Percentiles rank a stretch among this genome's conserved stretches.
phyloP scores from a whole-genome alignment of 2,888 invertebrate species.

The Tiphia femorata region DNA sequence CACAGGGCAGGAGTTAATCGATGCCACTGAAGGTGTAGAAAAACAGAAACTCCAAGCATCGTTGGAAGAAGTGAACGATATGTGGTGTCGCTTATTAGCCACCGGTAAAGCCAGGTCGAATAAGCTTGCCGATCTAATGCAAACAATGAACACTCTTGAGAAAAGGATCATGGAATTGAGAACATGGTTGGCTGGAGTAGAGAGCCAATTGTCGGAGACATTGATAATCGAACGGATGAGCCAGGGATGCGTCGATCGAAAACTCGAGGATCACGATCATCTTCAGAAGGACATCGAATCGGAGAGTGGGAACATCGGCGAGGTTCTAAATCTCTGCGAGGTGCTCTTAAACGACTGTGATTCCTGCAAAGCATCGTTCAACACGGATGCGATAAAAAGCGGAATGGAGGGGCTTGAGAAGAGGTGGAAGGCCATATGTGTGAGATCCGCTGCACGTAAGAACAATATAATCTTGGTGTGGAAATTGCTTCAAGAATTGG shows the following conservation, averaged over 20 bases:
- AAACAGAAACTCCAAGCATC: slow-evolving; percentile 72
- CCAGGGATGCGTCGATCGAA: slow-evolving; percentile 77
- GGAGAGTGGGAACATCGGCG: slow-evolving; percentile 83
- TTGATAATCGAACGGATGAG: slow-evolving; percentile 77
- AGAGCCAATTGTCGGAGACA: slow-evolving; percentile 78
- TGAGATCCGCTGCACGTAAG: slow-evolving; percentile 80
- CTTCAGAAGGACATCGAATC: slow-evolving; percentile 82
- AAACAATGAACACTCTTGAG: slow-evolving; percentile 80
- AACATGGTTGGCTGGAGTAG: slow-evolving; percentile 80
- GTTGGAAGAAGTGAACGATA: slow-evolving; percentile 75
- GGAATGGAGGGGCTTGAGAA: slow-evolving; percentile 81
- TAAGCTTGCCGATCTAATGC: slow-evolving; percentile 80
- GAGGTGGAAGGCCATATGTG: slow-evolving; percentile 84
- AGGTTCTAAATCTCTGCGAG: slow-evolving; percentile 84
- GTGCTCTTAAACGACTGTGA: slow-evolving; percentile 82
- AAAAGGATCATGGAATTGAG: slow-evolving; percentile 80
- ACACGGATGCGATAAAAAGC: slow-evolving; percentile 76
- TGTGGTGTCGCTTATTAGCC: slow-evolving; percentile 78
- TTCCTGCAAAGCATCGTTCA: slow-evolving; percentile 79
- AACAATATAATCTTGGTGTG: slow-evolving; percentile 76
- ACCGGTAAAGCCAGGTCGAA: slow-evolving; percentile 77
- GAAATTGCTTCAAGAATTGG: slow-evolving; percentile 74
- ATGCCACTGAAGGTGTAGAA: slow-evolving; percentile 75
- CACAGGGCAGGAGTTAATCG: slow-evolving; percentile 77
- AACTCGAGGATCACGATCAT: slow-evolving; percentile 79